Conservation (phyloP, 2,797 vertebrate genomes). For the Siniperca undulata region DNA sequence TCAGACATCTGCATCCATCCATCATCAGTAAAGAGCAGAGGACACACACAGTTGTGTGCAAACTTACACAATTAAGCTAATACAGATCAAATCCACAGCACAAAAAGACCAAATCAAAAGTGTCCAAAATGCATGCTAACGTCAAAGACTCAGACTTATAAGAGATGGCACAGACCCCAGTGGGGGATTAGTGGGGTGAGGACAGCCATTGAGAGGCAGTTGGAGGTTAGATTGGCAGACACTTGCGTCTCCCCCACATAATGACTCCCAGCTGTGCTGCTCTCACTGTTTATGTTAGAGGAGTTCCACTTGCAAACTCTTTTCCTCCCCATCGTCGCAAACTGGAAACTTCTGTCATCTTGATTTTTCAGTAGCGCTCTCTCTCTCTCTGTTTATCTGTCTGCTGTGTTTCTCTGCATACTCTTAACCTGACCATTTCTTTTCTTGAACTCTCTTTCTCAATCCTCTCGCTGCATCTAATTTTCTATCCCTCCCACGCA, state of each 20-base stretch:
- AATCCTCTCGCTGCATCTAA: constrained; percentile 62
- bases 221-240: constrained; percentile 74
- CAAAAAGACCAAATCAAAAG: constrained; percentile 1
- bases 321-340: constrained; percentile 33
- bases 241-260: constrained; percentile 71
- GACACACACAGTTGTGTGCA: background rate
- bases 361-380: constrained; percentile 24
- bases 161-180: constrained; percentile 56
- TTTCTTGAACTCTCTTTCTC: constrained; percentile 51
- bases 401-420: constrained; percentile 15
- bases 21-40: background rate
- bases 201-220: constrained; percentile 48
- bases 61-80: background rate
- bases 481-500: constrained; percentile 68
- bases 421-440: constrained; percentile 20
- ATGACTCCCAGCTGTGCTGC: constrained; percentile 78
- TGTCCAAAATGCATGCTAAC: constrained; percentile 15
- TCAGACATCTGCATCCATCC: constrained; percentile 3
- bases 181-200: constrained; percentile 61
- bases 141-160: constrained; percentile 11
- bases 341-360: constrained; percentile 63
- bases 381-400: constrained; percentile 27
- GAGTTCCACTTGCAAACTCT: constrained; percentile 53
- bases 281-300: constrained; percentile 67
- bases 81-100: constrained; percentile 6